A percentile compares a stretch with the other conserved stretches of the same genome.
Evolutionary conservation across 2,888 invertebrate genomes (phyloP).

Genomic region (Amphimallon solstitiale): DNA sequence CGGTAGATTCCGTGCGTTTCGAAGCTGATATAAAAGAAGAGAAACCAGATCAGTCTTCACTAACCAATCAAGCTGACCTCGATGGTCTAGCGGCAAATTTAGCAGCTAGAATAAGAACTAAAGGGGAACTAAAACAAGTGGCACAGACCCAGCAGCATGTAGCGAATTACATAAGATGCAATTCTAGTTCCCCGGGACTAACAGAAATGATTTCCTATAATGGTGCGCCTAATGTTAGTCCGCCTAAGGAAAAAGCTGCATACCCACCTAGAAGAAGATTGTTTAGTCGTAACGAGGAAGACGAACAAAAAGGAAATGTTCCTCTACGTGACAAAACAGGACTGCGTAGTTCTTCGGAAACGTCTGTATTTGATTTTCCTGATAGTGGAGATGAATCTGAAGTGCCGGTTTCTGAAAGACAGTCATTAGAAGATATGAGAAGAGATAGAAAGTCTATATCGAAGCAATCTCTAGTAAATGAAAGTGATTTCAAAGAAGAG

Average conservation of each 20-base stretch:
- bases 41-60: slow-evolving; percentile 42
- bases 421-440: slow-evolving; percentile 74
- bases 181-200: slow-evolving; percentile 11
- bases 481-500: slow-evolving; percentile 56
- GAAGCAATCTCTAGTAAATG: slow-evolving; percentile 67
- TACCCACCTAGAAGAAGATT: slow-evolving; percentile 63
- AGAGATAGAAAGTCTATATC: slow-evolving; percentile 68
- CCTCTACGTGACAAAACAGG: slow-evolving; percentile 64
- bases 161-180: slow-evolving; percentile 39
- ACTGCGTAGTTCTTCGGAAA: slow-evolving; percentile 70
- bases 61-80: slow-evolving; percentile 55
- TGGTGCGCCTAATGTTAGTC: slow-evolving; percentile 51
- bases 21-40: slow-evolving; percentile 61
- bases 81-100: slow-evolving; percentile 71
- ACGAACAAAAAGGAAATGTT: slow-evolving; percentile 53
- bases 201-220: slow-evolving; percentile 35
- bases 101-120: slow-evolving; percentile 82
- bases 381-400: slow-evolving; percentile 73
- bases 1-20: slow-evolving; percentile 72
- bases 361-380: slow-evolving; percentile 73
- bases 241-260: slow-evolving; percentile 63
- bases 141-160: slow-evolving; percentile 50
- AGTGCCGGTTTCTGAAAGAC: slow-evolving; percentile 71
- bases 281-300: slow-evolving; percentile 72
- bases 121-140: slow-evolving; percentile 80